Conservation (phyloP, 1,140 invertebrate species). For the Drosophila pallidifrons region DNA sequence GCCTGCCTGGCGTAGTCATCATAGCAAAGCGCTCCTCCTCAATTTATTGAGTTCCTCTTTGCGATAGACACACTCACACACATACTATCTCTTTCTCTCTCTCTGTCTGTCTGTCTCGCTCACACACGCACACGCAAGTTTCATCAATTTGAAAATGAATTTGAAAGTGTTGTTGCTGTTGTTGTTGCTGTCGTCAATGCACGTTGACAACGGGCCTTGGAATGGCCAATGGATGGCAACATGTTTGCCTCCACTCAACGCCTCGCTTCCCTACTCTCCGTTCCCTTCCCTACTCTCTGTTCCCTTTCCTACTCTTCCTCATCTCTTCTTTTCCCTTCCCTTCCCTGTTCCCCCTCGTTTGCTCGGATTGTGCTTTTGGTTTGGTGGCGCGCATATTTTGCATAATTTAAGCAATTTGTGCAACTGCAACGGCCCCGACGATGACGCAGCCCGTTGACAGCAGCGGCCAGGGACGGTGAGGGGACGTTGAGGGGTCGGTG, state of each 20-base stretch:
- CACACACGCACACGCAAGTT: conserved; percentile 44
- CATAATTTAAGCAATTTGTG: conserved; percentile 83
- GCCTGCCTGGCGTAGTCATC: neutral
- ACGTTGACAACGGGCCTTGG: conserved; percentile 46
- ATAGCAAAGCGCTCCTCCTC: neutral
- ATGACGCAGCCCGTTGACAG: conserved; percentile 35
- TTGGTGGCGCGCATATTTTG: conserved; percentile 80
- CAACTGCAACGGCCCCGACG: conserved; percentile 56
- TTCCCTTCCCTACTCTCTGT: neutral
- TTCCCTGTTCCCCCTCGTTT: neutral
- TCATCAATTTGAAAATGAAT: conserved; percentile 82
- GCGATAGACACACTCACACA: conserved; percentile 18
- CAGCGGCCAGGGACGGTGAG: conserved; percentile 13
- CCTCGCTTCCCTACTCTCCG: neutral
- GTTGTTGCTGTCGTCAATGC: conserved; percentile 28
- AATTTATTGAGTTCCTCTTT: conserved; percentile 40
- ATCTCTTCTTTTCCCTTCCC: neutral
- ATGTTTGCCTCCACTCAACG: conserved; percentile 24
- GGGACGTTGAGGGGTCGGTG: neutral
- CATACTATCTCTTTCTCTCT: neutral
- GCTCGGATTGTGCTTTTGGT: conserved; percentile 59
- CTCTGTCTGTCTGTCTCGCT: no score
- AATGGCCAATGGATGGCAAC: conserved; percentile 34
- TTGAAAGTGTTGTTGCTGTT: conserved; percentile 74
- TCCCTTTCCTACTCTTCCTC: neutral